Evolutionary conservation across 2,113 vertebrate genomes (phyloP).

Genomic region (Athene noctua): DNA sequence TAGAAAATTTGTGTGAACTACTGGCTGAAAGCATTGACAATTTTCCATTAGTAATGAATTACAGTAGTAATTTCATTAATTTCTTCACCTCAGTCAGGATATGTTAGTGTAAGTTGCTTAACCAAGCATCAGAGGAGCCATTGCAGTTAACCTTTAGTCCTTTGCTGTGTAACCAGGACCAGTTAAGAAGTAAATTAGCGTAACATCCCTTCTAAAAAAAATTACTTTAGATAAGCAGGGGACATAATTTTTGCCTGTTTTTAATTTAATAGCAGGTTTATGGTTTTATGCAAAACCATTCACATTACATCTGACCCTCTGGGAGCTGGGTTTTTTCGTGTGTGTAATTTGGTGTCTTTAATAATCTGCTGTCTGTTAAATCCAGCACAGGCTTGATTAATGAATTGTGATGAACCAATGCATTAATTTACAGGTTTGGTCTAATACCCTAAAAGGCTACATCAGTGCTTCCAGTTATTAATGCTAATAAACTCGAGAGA

Average conservation of each 20-base stretch:
- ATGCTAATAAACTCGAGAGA: conserved; percentile 64
- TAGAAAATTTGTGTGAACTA: conserved; percentile 56
- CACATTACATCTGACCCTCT: conserved; percentile 76
- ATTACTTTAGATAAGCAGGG: conserved; percentile 72
- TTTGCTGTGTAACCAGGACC: conserved; percentile 61
- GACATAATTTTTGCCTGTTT: conserved; percentile 77
- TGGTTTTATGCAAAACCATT: conserved; percentile 81
- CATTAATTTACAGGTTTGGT: conserved; percentile 79
- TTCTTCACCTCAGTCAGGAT: conserved; percentile 74
- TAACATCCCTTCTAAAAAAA: conserved; percentile 57
- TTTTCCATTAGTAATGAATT: conserved; percentile 79
- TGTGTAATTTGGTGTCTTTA: conserved; percentile 80
- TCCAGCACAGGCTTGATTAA: conserved; percentile 78
- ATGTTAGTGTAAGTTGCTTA: conserved; percentile 76
- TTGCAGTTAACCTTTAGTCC: conserved; percentile 74
- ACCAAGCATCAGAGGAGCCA: conserved; percentile 74
- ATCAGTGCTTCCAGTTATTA: conserved; percentile 70
- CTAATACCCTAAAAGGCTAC: conserved; percentile 75
- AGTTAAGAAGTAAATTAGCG: conserved; percentile 74
- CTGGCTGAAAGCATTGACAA: conserved; percentile 59
- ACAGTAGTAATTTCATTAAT: conserved; percentile 78
- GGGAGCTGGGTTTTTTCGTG: conserved; percentile 65
- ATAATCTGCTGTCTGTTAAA: conserved; percentile 81
- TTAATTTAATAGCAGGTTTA: conserved; percentile 82
- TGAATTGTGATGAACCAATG: conserved; percentile 79